Evolutionary conservation across 53 echinoderm and acorn worm species (phyloP), one percentile per base, ranked within the genome.

Genomic region (Patiria pectinifera): DNA sequence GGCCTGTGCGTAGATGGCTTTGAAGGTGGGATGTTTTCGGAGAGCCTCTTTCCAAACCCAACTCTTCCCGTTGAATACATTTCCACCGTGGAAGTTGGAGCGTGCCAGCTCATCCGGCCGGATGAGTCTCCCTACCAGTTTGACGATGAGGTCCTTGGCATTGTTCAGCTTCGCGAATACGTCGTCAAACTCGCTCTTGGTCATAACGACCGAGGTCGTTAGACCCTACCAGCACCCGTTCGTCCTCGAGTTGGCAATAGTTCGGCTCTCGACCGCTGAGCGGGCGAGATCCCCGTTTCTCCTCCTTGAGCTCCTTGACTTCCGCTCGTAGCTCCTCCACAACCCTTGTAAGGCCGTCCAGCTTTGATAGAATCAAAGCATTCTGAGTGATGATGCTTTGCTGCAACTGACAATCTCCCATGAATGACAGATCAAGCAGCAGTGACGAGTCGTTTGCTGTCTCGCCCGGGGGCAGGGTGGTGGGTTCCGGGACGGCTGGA

Each of bases 1-100:
- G 21, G 86, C 44, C 86, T 86, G 86, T 25, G 86, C 86, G 15
- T 66, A 15, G 13, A 86, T 25, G 12, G 86, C 86, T 2, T 24
- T 62, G 62, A 86, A 86, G 9, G 19, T 12, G 6, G 26, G 66
- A 8, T 86, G 61, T n/a, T 22, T 86, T 6, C 70, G 11, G 69
- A 69, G 44, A 19, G 63, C n/a, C 11, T 86, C 86, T 44, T 86
- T 86, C 24, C n/a, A 2, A 9, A 69, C 70, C n/a, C 62, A 60
- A 12, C 1, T 60, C 60, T 60, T 60, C 60, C 60, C 12, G 60
- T 8, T 8, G 12, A 60, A 60, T 60, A 12, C 8, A 12, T 60
- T 60, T 60, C 60, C 60, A 12, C 60, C 12, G 60, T 60, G 8
- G 60, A 60, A 8, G 8, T 60, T 60, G 60, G 12, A 60, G 8